Percentiles rank a stretch among this genome's conserved stretches.
These are phyloP conservation scores for Machimus rusticus DNA, from an alignment of 2,888 invertebrate genomes.

Conservation along the genomic window DNA sequence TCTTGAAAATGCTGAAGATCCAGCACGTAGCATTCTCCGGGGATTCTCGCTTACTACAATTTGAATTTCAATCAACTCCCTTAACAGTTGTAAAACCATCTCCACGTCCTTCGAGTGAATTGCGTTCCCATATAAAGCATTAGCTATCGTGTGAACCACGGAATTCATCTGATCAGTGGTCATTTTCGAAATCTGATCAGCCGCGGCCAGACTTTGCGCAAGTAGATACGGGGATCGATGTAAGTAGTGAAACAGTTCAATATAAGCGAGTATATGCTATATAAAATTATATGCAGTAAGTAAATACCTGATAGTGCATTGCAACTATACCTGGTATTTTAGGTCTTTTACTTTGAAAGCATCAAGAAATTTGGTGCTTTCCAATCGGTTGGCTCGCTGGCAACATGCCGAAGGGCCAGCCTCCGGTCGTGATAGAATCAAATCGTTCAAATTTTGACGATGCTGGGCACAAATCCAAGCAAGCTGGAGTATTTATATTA, in stretches of 20 bases:
- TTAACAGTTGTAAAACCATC: slow-evolving; percentile 70
- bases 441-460: slow-evolving; percentile 78
- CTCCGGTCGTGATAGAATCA: slow-evolving; percentile 78
- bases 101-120: slow-evolving; percentile 79
- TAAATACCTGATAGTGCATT: not conserved
- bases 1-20: slow-evolving; percentile 85
- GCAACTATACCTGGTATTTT: slow-evolving; percentile 75
- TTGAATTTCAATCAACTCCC: slow-evolving; percentile 76
- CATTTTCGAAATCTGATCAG: slow-evolving; percentile 67
- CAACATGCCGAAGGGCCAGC: slow-evolving; percentile 80
- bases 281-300: slow-evolving; percentile 44
- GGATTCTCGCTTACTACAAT: slow-evolving; percentile 75
- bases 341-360: slow-evolving; percentile 83
- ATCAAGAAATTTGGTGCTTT: slow-evolving; percentile 75
- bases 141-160: slow-evolving; percentile 63
- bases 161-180: slow-evolving; percentile 57
- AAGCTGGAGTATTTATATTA: slow-evolving; percentile 69
- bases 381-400: slow-evolving; percentile 72
- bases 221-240: slow-evolving; percentile 75
- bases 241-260: slow-evolving; percentile 73
- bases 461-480: slow-evolving; percentile 92
- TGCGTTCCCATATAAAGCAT: slow-evolving; percentile 77
- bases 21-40: slow-evolving; percentile 78
- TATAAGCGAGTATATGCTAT: slow-evolving; percentile 69
- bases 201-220: slow-evolving; percentile 73